These are phyloP conservation scores for Blennius ocellaris DNA, from an alignment of 2,113 vertebrate genomes.

Conservation along the genomic window DNA sequence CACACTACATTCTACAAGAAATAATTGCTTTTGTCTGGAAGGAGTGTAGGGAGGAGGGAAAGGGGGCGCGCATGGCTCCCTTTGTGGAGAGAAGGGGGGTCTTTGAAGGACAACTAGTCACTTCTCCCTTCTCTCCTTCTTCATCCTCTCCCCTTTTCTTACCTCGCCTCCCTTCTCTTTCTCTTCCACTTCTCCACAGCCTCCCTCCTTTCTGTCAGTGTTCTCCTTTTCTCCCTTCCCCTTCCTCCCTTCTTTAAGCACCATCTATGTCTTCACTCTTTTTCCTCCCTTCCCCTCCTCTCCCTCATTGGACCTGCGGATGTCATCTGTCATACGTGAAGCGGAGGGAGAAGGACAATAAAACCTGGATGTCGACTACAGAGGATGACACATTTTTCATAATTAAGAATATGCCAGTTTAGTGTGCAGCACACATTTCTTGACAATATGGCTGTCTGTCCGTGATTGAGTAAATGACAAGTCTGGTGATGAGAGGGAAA, in stretches of 20 bases:
- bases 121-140: conserved; percentile 66
- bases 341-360: conserved; percentile 78
- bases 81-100: conserved; percentile 81
- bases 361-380: conserved; percentile 71
- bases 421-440: conserved; percentile 49
- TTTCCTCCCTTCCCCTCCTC: conserved; percentile 31
- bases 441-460: conserved; percentile 33
- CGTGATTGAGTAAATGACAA: conserved; percentile 54
- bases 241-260: background rate
- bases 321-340: conserved; percentile 86
- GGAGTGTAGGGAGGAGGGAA: conserved; percentile 83
- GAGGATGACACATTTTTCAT: conserved; percentile 75
- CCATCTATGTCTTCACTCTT: conserved; percentile 8
- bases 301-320: conserved; percentile 78
- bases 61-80: conserved; percentile 80
- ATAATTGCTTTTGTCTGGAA: conserved; percentile 91
- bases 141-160: conserved; percentile 39
- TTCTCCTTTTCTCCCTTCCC: conserved; percentile 26
- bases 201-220: background rate
- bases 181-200: background rate
- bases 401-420: conserved; percentile 73
- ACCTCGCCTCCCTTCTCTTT: conserved; percentile 26
- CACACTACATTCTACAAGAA: conserved; percentile 89
- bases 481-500: conserved; percentile 46
- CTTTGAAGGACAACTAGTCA: conserved; percentile 87